Evolutionary conservation across 2,113 vertebrate genomes (phyloP).

Genomic region (Pedionomus torquatus): DNA sequence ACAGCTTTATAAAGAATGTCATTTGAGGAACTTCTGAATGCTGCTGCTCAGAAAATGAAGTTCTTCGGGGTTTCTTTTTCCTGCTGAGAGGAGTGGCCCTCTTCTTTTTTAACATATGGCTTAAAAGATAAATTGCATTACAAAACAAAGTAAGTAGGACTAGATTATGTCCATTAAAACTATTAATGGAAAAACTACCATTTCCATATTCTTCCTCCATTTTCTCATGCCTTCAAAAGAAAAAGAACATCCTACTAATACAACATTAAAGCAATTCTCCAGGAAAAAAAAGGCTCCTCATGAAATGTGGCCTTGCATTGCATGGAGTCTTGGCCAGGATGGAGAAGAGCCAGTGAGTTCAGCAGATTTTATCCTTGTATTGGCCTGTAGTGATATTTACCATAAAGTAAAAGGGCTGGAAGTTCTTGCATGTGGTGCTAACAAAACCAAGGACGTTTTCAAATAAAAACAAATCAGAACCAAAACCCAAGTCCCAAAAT

Average conservation of each 20-base stretch:
- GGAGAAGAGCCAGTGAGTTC: neutral
- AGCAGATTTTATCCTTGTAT: neutral
- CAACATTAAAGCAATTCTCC: neutral
- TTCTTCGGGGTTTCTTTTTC: neutral
- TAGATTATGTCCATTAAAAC: neutral
- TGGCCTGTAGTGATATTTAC: neutral
- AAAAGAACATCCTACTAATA: neutral
- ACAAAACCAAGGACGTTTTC: neutral
- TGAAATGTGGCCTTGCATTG: neutral
- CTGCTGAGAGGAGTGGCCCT: neutral
- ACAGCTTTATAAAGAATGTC: neutral
- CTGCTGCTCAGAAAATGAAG: neutral
- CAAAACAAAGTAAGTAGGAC: neutral
- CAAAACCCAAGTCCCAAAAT: neutral
- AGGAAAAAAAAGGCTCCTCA: neutral
- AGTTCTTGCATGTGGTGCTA: neutral
- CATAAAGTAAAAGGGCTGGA: neutral
- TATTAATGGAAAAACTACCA: rapidly evolving
- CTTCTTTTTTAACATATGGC: neutral
- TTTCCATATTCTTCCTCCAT: neutral
- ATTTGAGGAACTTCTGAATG: neutral
- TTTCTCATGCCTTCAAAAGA: neutral
- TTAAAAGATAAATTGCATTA: neutral
- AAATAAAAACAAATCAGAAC: neutral
- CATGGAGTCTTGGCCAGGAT: neutral